phyloP scores from a whole-genome alignment of 2,113 vertebrate species.

The Leptosomus discolor region DNA sequence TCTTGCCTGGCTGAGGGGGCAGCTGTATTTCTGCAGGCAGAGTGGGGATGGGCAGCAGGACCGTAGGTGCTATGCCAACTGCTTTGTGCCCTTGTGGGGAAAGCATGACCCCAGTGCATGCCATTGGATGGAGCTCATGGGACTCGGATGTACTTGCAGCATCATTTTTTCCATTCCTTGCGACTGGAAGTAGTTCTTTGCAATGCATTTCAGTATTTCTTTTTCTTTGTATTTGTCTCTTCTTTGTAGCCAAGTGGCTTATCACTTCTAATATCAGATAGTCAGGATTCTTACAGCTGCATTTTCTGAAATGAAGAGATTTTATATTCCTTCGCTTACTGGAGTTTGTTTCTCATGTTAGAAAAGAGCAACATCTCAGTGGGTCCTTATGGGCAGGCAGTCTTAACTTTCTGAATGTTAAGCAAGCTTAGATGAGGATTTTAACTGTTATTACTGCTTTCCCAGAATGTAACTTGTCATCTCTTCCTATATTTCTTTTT shows the following conservation, averaged over 20 bases:
- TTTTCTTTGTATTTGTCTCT: not conserved
- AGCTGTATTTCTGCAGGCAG: not conserved
- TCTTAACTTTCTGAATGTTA: not conserved
- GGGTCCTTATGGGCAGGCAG: not conserved
- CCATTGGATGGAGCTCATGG: not conserved
- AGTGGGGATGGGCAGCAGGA: not conserved
- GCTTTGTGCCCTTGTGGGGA: not conserved
- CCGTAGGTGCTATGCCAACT: not conserved
- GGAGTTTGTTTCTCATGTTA: not conserved
- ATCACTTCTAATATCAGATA: not conserved
- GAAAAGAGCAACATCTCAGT: not conserved
- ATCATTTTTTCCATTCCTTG: not conserved
- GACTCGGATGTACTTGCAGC: not conserved
- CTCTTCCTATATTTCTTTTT: not conserved
- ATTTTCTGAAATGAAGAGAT: not conserved
- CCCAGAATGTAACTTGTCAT: not conserved
- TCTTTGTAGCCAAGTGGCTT: not conserved
- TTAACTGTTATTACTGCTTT: not conserved
- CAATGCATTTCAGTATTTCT: not conserved
- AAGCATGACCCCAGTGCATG: fast-evolving
- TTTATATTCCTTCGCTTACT: not conserved
- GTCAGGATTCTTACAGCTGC: not conserved
- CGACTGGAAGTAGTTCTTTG: not conserved
- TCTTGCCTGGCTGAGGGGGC: not conserved
- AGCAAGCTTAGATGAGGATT: not conserved